phyloP scores from a whole-genome alignment of 2,888 invertebrate species.

The Galerucella calmariensis region DNA sequence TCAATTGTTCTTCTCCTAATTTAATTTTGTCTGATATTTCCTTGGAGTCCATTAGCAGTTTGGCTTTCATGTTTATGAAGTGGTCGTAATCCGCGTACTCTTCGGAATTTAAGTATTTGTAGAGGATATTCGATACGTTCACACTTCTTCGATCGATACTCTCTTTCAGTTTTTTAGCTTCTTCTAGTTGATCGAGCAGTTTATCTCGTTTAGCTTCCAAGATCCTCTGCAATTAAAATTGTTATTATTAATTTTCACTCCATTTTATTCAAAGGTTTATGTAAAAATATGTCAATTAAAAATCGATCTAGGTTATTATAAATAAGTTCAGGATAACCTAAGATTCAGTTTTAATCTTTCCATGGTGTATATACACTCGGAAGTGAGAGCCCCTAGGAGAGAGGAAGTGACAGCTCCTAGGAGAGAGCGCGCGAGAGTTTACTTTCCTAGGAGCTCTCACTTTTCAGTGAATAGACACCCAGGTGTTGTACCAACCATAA shows the following conservation, averaged over 20 bases:
- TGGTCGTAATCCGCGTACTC: slow-evolving; percentile 84
- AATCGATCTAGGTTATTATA: no score
- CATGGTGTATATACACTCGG: no score
- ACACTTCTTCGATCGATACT: slow-evolving; percentile 83
- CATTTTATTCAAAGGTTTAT: not conserved
- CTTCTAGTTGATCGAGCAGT: slow-evolving; percentile 80
- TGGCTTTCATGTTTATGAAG: slow-evolving; percentile 88
- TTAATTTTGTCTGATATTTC: slow-evolving; percentile 87
- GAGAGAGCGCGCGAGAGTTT: no score
- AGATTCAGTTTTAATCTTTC: no score
- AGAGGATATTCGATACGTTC: slow-evolving; percentile 76
- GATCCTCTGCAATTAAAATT: slow-evolving; percentile 68
- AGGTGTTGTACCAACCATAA: no score
- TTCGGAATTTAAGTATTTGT: slow-evolving; percentile 77
- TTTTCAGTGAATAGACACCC: no score
- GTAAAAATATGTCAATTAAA: slow-evolving; percentile 1
- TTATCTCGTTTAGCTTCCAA: slow-evolving; percentile 81
- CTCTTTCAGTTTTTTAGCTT: slow-evolving; percentile 83
- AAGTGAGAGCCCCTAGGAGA: no score
- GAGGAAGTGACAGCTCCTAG: no score
- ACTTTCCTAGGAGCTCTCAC: no score
- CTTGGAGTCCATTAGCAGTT: slow-evolving; percentile 82
- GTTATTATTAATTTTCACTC: not conserved
- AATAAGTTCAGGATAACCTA: no score
- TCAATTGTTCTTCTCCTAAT: slow-evolving; percentile 82